These are phyloP conservation scores for Lithobates pipiens DNA, from an alignment of 2,797 vertebrate genomes.

Conservation along the genomic window DNA sequence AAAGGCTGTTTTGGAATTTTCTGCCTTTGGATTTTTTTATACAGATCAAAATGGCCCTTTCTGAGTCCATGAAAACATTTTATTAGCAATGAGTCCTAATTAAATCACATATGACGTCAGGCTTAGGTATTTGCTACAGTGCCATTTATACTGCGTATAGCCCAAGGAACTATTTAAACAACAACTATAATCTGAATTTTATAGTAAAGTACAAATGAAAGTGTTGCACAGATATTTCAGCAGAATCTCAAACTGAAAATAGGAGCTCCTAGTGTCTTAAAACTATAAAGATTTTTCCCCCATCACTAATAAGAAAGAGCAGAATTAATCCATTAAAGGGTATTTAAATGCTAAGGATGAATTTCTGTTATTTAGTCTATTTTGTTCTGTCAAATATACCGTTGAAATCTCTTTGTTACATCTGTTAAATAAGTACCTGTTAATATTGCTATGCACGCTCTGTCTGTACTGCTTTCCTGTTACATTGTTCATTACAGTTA, in stretches of 20 bases:
- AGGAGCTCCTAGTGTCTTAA: not conserved
- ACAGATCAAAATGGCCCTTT: constrained; percentile 19
- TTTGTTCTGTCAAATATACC: too few relatives aligned
- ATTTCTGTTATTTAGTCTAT: not conserved
- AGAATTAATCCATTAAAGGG: not conserved
- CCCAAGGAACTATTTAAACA: constrained; percentile 22
- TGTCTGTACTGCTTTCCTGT: too few relatives aligned
- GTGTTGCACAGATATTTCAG: not conserved
- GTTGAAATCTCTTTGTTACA: too few relatives aligned
- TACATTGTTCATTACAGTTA: too few relatives aligned
- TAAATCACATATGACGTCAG: constrained; percentile 34
- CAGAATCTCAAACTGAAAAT: not conserved
- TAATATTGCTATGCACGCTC: too few relatives aligned
- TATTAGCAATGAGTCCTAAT: constrained; percentile 42
- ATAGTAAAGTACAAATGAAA: constrained; percentile 26
- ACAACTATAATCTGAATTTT: constrained; percentile 8
- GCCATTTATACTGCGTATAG: constrained; percentile 4
- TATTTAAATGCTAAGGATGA: too few relatives aligned
- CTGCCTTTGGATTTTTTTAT: constrained; percentile 26
- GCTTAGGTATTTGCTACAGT: constrained; percentile 21
- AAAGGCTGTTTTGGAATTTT: constrained; percentile 3
- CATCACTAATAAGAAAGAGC: not conserved
- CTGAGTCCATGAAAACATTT: constrained; percentile 42
- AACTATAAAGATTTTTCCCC: not conserved
- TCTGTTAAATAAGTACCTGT: too few relatives aligned